A percentile compares a stretch with the other conserved stretches of the same genome.
phyloP scores from a whole-genome alignment of 2,888 invertebrate genomes.

The Zygaena filipendulae region DNA sequence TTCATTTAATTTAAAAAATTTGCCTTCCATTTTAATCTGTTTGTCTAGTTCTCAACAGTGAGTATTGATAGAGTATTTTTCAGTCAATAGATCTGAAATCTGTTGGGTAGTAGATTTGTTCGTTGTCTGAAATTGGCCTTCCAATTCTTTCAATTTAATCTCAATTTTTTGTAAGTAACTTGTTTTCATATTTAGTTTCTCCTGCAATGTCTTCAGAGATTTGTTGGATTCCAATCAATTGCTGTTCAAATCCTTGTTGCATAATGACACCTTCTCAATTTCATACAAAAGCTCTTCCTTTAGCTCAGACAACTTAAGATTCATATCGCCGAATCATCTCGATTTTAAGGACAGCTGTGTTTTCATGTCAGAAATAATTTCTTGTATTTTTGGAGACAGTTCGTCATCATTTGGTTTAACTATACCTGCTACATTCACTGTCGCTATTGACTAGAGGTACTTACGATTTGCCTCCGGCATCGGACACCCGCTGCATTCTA shows the following conservation, averaged over 20 bases:
- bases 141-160: slow-evolving; percentile 29
- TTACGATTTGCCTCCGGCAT: no score
- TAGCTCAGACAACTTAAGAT: slow-evolving; percentile 27
- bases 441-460: slow-evolving; percentile 42
- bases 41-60: no score
- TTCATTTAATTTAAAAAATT: no score
- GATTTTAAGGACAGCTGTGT: slow-evolving; percentile 28
- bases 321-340: slow-evolving; percentile 34
- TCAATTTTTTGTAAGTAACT: slow-evolving; percentile 32
- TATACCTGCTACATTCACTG: slow-evolving; percentile 32
- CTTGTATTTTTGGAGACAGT: slow-evolving; percentile 20
- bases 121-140: slow-evolving; percentile 35
- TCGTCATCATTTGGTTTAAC: slow-evolving; percentile 23
- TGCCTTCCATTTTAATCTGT: no score
- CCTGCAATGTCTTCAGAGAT: slow-evolving; percentile 27
- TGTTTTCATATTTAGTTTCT: slow-evolving; percentile 32
- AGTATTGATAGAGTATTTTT: no score
- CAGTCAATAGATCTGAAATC: slow-evolving; percentile 29
- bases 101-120: no score
- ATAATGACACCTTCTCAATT: slow-evolving; percentile 22
- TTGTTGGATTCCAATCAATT: slow-evolving; percentile 25
- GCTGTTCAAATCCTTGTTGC: slow-evolving; percentile 22
- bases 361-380: slow-evolving; percentile 26
- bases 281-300: slow-evolving; percentile 26
- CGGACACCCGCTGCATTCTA: no score